phyloP scores from a whole-genome alignment of 2,888 invertebrate genomes.

The Ophioninae sp. region DNA sequence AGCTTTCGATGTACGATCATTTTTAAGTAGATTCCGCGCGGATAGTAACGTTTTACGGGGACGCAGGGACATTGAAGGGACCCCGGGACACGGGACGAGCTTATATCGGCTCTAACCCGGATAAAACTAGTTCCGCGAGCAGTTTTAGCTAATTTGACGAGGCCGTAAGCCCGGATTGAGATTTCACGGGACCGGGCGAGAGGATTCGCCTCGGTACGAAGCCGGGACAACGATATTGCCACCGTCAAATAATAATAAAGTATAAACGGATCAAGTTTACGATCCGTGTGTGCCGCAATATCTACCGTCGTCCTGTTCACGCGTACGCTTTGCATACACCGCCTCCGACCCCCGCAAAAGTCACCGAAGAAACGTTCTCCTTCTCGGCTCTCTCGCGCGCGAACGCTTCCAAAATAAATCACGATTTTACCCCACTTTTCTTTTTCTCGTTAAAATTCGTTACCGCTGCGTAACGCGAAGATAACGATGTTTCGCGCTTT shows the following conservation, averaged over 20 bases:
- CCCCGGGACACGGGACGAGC: slow-evolving; percentile 22
- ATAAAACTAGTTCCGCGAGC: slow-evolving; percentile 76
- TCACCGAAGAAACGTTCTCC: background rate
- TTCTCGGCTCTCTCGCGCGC: slow-evolving; percentile 17
- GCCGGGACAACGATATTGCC: slow-evolving; percentile 76
- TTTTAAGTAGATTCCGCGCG: slow-evolving; percentile 53
- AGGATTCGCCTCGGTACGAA: slow-evolving; percentile 48
- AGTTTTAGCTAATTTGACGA: slow-evolving; percentile 80
- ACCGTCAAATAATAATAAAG: slow-evolving; percentile 80
- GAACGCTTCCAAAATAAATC: slow-evolving; percentile 2
- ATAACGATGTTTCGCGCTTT: too few relatives aligned
- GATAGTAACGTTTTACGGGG: background rate
- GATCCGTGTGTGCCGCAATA: slow-evolving; percentile 64
- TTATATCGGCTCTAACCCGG: slow-evolving; percentile 53
- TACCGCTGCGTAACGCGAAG: too few relatives aligned
- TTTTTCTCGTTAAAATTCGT: too few relatives aligned
- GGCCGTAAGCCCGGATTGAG: slow-evolving; percentile 59
- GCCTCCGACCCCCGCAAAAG: slow-evolving; percentile 20
- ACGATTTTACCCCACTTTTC: background rate
- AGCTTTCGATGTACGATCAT: background rate
- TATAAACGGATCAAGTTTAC: slow-evolving; percentile 80
- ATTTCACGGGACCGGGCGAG: slow-evolving; percentile 27
- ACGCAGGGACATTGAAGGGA: background rate
- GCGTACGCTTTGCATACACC: slow-evolving; percentile 55
- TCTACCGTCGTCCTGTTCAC: slow-evolving; percentile 54